Base-by-base conservation (phyloP, 2,797 vertebrate species). In the Rachycentron canadum region DNA sequence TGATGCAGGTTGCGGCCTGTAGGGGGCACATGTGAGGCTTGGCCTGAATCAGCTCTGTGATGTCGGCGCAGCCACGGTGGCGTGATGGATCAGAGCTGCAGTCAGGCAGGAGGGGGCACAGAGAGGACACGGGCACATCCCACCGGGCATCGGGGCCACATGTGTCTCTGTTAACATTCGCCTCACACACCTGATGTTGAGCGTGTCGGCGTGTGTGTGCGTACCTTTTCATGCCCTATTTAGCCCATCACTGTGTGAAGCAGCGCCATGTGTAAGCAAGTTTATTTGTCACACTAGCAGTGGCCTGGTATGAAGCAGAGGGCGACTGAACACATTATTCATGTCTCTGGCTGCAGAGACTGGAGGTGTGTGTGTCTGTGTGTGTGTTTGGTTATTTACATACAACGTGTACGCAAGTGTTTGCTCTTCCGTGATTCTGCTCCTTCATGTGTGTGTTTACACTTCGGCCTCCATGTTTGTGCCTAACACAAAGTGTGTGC, bases 181-280 rank as follows among this genome's bases (percentile, higher is more conserved):
- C 79, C 88, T 84, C 86, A 67, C 86, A 90, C 90, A 92, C 91
- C 92, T 92, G 87, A 86, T 86, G 84, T 83, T 81, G 83, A 81
- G 81, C 49, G 61, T 52, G 84, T 41, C n/a, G 12, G 30, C 26
- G 70, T 71, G 55, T 71, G 73, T 47, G 65, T 61, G 65, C 36
- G 56, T 81, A 86, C 76, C 84, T 88, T 89, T 92, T 88, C 89
- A 92, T 91, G 91, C 93, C 89, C 91, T 94, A 90, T 91, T 94
- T 92, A 91, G 82, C 86, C 76, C 86, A 77, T 88, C 65, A 11
- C 79, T 81, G 82, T 86, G 85, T 86, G 87, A 91, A 88, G 79
- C 82, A 70, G 75, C 23, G 71, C 85, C 89, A 84, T 86, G 86
- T 88, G 83, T 85, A 81, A 88, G 85, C 72, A 86, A 82, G 90